Base-by-base conservation (phyloP, 2,888 invertebrate genomes). In the Junonia oenone region DNA sequence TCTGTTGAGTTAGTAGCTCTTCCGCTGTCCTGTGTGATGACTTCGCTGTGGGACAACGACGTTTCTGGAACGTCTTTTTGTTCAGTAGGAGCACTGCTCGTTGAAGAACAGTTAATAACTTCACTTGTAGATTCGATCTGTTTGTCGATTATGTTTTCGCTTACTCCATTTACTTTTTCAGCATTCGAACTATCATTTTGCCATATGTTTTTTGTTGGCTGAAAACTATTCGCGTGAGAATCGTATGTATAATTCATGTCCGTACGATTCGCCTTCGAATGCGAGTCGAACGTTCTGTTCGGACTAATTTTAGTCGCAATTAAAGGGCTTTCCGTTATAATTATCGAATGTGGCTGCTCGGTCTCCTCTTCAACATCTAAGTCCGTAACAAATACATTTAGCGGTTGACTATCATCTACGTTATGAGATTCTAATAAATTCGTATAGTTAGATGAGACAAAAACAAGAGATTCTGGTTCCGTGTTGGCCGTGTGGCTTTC, bases 341-440 rank as follows among this genome's bases (percentile, higher is more conserved):
- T 88, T 14, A 89, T 86, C 31, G 89, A 89, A 65, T 89, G 89
- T 14, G 89, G 89, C 62, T 88, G 89, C 46, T 89, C 88, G 17
- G 75, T 84, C 63, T 86, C 88, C 59, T 88, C 87, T 47, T 85
- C 86, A 11, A 67, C 63, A 56, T 81, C 80, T 52, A 82, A 74
- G 66, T 83, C 79, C 11, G 81, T 76, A 61, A 81, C 72, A 68
- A 76, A 81, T 63, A 73, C 61, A 58, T 66, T 71, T 50, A 71
- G 65, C 33, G 76, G 71, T 70, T 72, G 75, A 69, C 68, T 66
- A 66, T 73, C 75, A 65, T 70, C 68, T 68, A 77, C 63, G 55
- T 65, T 64, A 51, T 80, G 82, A 82, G 87, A 84, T 84, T 88
- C 86, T 66, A 71, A 71, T 77, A 81, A 78, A 80, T 82, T 83